phyloP scores from a whole-genome alignment of 1,140 invertebrate species.

The Ceratosolen fusciceps region DNA sequence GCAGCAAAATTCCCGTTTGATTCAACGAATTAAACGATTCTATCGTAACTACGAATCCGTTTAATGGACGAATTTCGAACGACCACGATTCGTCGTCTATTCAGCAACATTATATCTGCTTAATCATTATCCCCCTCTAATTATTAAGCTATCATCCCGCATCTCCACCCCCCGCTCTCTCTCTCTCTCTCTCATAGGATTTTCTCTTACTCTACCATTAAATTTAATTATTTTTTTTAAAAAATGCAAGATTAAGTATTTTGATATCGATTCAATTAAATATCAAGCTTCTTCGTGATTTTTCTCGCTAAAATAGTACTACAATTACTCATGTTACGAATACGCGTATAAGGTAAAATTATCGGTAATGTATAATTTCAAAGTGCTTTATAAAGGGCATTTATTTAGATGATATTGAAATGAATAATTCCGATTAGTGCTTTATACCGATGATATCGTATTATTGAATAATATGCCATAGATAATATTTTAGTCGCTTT shows the following conservation, averaged over 20 bases:
- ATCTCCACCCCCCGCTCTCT: slow-evolving; percentile 7
- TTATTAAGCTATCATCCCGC: not conserved
- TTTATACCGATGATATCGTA: too few species aligned
- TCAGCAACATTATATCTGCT: slow-evolving; percentile 53
- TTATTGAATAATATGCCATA: too few species aligned
- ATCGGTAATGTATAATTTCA: too few species aligned
- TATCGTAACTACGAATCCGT: slow-evolving; percentile 60
- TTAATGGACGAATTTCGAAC: slow-evolving; percentile 57
- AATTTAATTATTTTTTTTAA: too few species aligned
- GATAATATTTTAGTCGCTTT: too few species aligned
- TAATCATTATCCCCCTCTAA: not conserved
- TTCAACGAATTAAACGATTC: slow-evolving; percentile 64
- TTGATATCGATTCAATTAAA: not conserved
- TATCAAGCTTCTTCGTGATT: not conserved
- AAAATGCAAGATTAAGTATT: not conserved
- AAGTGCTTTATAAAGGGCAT: too few species aligned
- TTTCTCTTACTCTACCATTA: not conserved
- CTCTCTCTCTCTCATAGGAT: slow-evolving; percentile 33
- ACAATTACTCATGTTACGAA: too few species aligned
- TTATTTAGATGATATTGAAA: too few species aligned
- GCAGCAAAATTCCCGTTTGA: slow-evolving; percentile 61
- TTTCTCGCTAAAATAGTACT: not conserved
- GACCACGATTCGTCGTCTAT: slow-evolving; percentile 51
- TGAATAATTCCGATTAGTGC: too few species aligned
- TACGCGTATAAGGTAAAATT: too few species aligned